Conservation (phyloP, 2,113 vertebrate species). For the Podarcis raffonei region DNA sequence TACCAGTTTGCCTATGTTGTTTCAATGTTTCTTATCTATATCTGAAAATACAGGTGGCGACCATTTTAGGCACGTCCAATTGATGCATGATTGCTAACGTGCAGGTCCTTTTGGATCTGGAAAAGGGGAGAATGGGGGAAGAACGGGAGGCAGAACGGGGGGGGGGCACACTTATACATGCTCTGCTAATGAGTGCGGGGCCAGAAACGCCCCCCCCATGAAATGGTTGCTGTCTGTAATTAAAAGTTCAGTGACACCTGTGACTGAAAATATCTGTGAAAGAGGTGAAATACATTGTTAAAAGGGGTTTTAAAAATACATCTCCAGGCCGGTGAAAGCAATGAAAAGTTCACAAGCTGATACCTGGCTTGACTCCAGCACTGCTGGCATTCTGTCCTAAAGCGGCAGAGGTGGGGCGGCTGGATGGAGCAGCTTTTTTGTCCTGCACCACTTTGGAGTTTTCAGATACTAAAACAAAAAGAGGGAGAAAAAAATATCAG, state of each 20-base stretch:
- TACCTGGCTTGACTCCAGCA: constrained; percentile 80
- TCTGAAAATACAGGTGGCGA: not conserved
- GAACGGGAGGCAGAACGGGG: too few relatives aligned
- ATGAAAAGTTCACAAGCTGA: fast-evolving
- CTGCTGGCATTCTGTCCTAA: constrained; percentile 76
- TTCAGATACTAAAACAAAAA: constrained; percentile 74
- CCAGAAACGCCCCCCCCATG: too few relatives aligned
- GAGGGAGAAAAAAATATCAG: constrained; percentile 39
- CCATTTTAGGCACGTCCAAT: too few relatives aligned
- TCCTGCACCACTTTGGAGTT: constrained; percentile 79
- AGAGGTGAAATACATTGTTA: not conserved
- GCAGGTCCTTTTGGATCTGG: too few relatives aligned
- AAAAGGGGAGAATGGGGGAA: too few relatives aligned
- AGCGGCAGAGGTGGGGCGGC: constrained; percentile 64
- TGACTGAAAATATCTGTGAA: constrained; percentile 2
- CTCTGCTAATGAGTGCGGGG: too few relatives aligned
- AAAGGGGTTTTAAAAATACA: not conserved
- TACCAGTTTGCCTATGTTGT: not conserved
- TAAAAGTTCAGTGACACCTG: not conserved
- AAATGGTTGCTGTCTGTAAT: not conserved
- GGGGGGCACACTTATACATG: too few relatives aligned
- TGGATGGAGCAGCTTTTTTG: constrained; percentile 70
- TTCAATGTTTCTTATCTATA: not conserved
- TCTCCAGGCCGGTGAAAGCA: not conserved
- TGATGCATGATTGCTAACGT: too few relatives aligned